Percentiles rank a stretch among this genome's conserved stretches.
These are phyloP conservation scores for Reinhardtius hippoglossoides DNA, from an alignment of 2,113 vertebrate genomes.

Conservation along the genomic window DNA sequence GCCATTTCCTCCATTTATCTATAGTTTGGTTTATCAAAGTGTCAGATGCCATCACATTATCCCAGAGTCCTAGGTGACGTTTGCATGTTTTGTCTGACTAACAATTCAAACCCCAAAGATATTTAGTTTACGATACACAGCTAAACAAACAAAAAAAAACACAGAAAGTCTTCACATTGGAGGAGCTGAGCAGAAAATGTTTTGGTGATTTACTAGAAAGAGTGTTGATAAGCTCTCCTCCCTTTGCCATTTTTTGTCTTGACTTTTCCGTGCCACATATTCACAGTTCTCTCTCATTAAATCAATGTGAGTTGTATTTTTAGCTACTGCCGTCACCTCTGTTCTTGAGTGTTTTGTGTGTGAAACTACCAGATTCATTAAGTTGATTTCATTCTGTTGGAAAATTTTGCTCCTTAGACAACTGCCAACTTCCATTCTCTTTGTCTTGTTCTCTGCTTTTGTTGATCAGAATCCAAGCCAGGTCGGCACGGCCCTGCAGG, in stretches of 20 bases:
- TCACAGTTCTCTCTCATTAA: constrained; percentile 23
- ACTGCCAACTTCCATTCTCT: constrained; percentile 7
- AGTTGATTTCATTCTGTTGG: constrained; percentile 12
- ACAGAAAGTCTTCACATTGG: too few species aligned
- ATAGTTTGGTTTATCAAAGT: neutral
- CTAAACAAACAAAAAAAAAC: neutral
- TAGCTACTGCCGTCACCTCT: constrained; percentile 27
- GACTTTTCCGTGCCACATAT: neutral
- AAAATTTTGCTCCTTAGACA: neutral
- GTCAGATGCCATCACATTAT: neutral
- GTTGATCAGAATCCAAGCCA: constrained; percentile 92
- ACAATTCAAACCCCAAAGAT: neutral
- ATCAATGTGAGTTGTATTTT: constrained; percentile 26
- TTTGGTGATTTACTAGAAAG: too few species aligned
- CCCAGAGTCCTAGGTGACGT: neutral
- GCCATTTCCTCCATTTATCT: neutral
- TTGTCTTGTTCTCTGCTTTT: constrained; percentile 1
- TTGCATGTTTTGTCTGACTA: neutral
- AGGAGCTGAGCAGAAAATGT: too few species aligned
- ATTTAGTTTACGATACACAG: neutral
- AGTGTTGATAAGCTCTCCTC: neutral
- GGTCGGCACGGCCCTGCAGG: constrained; percentile 96
- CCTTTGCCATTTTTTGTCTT: neutral
- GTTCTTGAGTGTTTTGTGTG: constrained; percentile 1
- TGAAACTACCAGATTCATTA: constrained; percentile 15